These are phyloP conservation scores for Apis laboriosa DNA, from an alignment of 1,140 invertebrate genomes.

Conservation along the genomic window DNA sequence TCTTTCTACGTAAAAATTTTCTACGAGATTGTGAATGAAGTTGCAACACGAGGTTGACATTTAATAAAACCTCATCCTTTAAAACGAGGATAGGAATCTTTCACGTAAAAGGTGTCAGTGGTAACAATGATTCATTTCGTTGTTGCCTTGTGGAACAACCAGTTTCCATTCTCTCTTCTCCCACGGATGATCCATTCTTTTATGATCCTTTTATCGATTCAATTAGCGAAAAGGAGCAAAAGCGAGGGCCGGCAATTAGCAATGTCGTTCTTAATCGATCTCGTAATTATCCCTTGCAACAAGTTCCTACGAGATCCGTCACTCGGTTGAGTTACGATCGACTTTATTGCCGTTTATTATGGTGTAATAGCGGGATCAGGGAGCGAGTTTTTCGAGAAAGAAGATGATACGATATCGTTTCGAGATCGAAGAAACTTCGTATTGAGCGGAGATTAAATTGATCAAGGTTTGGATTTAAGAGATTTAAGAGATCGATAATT, in stretches of 20 bases:
- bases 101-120: not conserved
- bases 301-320: not conserved
- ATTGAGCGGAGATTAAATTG: too few species aligned
- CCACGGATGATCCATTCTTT: not conserved
- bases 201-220: not conserved
- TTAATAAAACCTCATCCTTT: too few species aligned
- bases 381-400: not conserved
- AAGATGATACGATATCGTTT: not conserved
- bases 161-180: not conserved
- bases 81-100: not conserved
- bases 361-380: not conserved
- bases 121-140: not conserved
- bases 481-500: too few species aligned
- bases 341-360: conserved; percentile 21
- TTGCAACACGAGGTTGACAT: too few species aligned
- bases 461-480: too few species aligned
- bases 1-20: too few species aligned
- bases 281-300: conserved; percentile 18
- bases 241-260: not conserved
- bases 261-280: conserved; percentile 20
- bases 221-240: not conserved
- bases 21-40: too few species aligned
- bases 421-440: too few species aligned
- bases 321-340: conserved; percentile 31
- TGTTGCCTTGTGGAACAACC: not conserved